phyloP scores from a whole-genome alignment of 2,113 vertebrate genomes.

The Pluvianellus socialis region DNA sequence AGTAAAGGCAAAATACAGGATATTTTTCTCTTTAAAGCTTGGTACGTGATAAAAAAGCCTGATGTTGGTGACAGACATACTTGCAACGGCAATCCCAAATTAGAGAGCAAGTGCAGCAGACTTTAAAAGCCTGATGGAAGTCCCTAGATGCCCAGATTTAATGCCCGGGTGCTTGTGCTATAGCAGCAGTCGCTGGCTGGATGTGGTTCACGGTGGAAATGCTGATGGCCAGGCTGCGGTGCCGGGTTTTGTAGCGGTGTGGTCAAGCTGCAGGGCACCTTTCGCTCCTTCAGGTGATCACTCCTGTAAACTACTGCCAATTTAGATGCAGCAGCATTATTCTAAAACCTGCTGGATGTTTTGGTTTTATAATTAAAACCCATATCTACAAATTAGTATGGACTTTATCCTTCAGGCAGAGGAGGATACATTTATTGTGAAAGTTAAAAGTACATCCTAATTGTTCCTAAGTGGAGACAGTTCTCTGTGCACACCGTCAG shows the following conservation, averaged over 20 bases:
- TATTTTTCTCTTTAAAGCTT: neutral
- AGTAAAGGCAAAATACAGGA: neutral
- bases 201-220: accelerated
- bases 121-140: neutral
- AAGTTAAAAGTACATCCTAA: neutral
- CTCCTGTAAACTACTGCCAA: neutral
- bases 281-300: neutral
- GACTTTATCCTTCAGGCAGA: neutral
- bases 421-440: neutral
- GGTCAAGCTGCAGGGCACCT: neutral
- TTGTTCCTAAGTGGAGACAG: neutral
- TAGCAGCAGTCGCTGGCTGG: neutral
- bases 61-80: neutral
- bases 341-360: neutral
- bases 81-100: neutral
- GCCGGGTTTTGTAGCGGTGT: accelerated
- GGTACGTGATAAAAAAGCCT: neutral
- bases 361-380: neutral
- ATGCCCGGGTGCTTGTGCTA: neutral
- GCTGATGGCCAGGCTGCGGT: accelerated
- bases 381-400: neutral
- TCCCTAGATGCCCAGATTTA: accelerated
- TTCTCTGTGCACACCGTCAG: neutral
- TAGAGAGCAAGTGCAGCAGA: neutral
- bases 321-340: neutral